Base-by-base conservation (phyloP, 2,888 invertebrate species). In the Dicycla oo region DNA sequence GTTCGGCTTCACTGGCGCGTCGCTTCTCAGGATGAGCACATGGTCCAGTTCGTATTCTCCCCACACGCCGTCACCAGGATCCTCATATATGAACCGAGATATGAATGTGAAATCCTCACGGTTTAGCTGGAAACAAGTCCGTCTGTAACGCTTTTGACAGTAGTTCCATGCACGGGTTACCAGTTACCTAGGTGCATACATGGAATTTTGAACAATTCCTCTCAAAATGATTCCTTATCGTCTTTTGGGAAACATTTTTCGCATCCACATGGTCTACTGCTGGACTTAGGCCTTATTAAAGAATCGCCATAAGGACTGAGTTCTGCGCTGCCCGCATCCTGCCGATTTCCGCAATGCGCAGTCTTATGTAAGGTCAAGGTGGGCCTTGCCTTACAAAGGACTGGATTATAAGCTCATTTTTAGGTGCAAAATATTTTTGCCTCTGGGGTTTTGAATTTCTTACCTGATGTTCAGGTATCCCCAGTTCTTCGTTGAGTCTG, bases 31-130 rank as follows among this genome's bases (percentile, higher is more conserved):
- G 88, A 99, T 97, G 7, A 99, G 93, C 70, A 99, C 97, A 91
- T 99, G 98, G 93, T 99, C 99, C 78, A 99, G 97, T 94, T 99
- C 99, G 90, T 99, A 98, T 93, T 99, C 99, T 2, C 98, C 99
- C 98, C 98, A 99, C 60, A 93, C 92, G 0, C 97, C 97, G 86
- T 97, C 96, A 0, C 97, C 97, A 1, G 88, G 85, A 81, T 98
- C 97, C 79, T 97, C 96, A 92, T 99, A 99, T 87, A 97, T 97
- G 78, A 99, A 97, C 81, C 98, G 96, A 0, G 98, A 98, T 57
- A 99, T 88, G 87, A 97, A 98, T 47, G 97, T 94, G 82, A 99
- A 97, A 74, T 97, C 97, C 18, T 97, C 96, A 0, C 97, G 92
- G 13, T 94, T 81, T 34, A 87, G 73, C 81, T 81, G 72, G n/a